Evolutionary conservation across 2,888 invertebrate genomes (phyloP), one percentile per base, ranked within the genome.

Genomic region (Lydus trimaculatus): DNA sequence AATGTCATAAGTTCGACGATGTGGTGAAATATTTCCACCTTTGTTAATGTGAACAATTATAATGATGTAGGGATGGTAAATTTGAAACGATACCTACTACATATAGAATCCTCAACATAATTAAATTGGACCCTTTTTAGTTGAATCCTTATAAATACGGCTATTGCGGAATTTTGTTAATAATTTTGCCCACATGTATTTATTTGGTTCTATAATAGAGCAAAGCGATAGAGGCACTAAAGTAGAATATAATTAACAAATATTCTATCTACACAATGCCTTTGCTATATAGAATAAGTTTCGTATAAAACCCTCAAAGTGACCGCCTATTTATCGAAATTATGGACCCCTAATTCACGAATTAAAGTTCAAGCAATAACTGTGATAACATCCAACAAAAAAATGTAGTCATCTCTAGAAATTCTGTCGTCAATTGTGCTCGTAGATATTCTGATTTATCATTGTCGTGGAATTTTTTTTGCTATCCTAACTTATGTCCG

Each of bases 271-370:
- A 25, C 31, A 63, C 48, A 69, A 67, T 65, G 65, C 61, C 56
- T 43, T 65, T 52, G n/a, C n/a, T n/a, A n/a, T 43, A 48, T 61
- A 63, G 69, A 67, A 69, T 67, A 43, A 65, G 70, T 69, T 69
- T 66, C 64, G 65, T 67, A 67, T 65, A 64, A 60, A 61, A 48
- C 64, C 72, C 72, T 43, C 70, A 58, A 61, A 60, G 69, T 69
- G 69, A 71, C 73, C 71, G 33, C 63, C 61, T 63, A 69, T 69
- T 69, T 66, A 61, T n/a, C n/a, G n/a, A n/a, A n/a, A n/a, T n/a
- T n/a, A n/a, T n/a, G n/a, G n/a, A n/a, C n/a, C n/a, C n/a, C n/a
- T n/a, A n/a, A n/a, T n/a, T n/a, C n/a, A n/a, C n/a, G n/a, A n/a
- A n/a, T n/a, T n/a, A n/a, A n/a, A n/a, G n/a, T n/a, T n/a, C n/a